phyloP scores from a whole-genome alignment of 2,113 vertebrate species.

The Rafetus swinhoei region DNA sequence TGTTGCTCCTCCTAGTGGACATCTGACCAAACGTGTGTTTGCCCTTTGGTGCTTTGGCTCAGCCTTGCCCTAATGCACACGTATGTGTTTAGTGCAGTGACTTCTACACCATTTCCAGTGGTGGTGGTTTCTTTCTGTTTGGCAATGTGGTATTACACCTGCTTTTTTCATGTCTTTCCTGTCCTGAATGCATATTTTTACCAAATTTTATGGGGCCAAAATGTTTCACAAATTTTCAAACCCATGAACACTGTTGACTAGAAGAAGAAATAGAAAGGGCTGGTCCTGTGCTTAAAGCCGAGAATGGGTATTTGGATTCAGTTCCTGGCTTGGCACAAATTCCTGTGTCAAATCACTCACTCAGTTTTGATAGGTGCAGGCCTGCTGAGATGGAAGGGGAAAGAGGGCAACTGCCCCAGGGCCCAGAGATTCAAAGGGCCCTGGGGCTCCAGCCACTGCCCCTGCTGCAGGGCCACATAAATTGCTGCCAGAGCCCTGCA shows the following conservation, averaged over 20 bases:
- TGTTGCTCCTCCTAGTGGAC: background rate
- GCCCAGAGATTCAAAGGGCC: no score
- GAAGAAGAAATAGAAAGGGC: background rate
- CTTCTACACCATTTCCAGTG: background rate
- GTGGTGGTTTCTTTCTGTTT: background rate
- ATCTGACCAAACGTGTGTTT: background rate
- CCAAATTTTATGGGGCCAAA: background rate
- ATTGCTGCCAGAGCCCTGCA: no score
- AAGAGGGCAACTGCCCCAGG: no score
- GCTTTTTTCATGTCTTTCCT: accelerated
- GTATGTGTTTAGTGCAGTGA: background rate
- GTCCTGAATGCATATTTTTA: background rate
- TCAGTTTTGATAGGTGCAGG: background rate
- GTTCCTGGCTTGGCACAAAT: background rate
- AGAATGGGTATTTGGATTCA: background rate
- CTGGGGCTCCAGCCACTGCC: no score
- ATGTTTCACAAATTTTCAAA: background rate
- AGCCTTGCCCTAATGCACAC: accelerated
- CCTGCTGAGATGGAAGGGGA: no score
- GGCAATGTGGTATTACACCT: background rate
- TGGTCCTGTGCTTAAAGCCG: background rate
- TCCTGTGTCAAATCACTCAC: background rate
- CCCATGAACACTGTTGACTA: background rate
- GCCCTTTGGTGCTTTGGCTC: background rate
- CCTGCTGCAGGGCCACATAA: no score